A percentile compares a stretch with the other conserved stretches of the same genome.
Conservation (phyloP, 2,888 invertebrate genomes). For the Melanophora roralis region DNA sequence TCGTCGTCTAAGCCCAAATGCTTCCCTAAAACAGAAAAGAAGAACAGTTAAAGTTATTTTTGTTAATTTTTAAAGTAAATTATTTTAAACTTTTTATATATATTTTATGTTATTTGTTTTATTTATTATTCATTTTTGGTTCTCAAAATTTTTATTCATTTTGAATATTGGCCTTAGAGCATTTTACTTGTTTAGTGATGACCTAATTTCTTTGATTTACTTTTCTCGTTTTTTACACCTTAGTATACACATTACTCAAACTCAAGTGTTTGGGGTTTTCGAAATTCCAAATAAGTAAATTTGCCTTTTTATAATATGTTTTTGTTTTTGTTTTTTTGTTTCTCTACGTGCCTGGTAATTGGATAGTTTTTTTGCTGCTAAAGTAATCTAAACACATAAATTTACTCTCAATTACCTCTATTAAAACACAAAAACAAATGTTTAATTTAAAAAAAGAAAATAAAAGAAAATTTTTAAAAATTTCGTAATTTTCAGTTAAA, state of each 20-base stretch:
- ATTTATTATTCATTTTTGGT: slow-evolving; percentile 57
- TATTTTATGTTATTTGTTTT: slow-evolving; percentile 27
- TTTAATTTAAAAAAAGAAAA: slow-evolving; percentile 8
- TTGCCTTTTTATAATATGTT: slow-evolving; percentile 16
- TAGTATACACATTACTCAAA: not conserved
- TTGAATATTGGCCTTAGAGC: slow-evolving; percentile 32
- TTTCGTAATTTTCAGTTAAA: slow-evolving; percentile 20
- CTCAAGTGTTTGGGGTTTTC: slow-evolving; percentile 41
- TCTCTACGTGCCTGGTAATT: slow-evolving; percentile 58
- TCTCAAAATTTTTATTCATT: slow-evolving; percentile 51
- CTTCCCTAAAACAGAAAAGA: slow-evolving; percentile 73
- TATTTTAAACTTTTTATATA: not conserved
- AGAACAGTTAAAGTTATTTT: not conserved
- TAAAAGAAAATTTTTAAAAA: slow-evolving; percentile 5
- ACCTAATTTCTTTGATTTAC: slow-evolving; percentile 49
- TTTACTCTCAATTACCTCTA: slow-evolving; percentile 37
- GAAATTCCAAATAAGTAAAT: slow-evolving; percentile 66
- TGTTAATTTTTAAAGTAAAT: not conserved
- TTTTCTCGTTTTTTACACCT: slow-evolving; percentile 59
- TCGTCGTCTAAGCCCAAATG: slow-evolving; percentile 77
- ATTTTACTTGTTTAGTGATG: slow-evolving; percentile 21
- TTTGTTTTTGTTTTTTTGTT: not conserved
- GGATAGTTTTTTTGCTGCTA: slow-evolving; percentile 59
- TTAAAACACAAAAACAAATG: slow-evolving; percentile 10
- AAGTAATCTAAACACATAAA: not conserved